Evolutionary conservation across 2,797 vertebrate genomes (phyloP).

Genomic region (Sebastolobus alascanus): DNA sequence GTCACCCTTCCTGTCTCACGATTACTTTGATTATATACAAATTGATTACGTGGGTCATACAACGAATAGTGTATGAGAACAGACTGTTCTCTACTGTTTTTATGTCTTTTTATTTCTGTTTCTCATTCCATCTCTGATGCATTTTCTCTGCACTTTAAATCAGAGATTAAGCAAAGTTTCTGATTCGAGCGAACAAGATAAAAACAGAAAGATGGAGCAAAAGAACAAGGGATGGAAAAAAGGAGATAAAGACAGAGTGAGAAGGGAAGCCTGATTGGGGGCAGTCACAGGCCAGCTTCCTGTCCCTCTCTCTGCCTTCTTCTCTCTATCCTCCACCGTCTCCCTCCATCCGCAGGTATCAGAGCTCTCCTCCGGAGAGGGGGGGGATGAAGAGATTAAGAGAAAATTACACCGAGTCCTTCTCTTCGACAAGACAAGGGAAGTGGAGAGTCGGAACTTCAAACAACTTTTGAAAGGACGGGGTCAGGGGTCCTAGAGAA

Average conservation of each 20-base stretch:
- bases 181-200: slow-evolving; percentile 26
- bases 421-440: slow-evolving; percentile 71
- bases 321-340: slow-evolving; percentile 1
- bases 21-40: background rate
- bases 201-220: slow-evolving; percentile 29
- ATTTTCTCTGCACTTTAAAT: slow-evolving; percentile 42
- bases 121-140: slow-evolving; percentile 9
- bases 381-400: slow-evolving; percentile 82
- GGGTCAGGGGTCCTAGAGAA: slow-evolving; percentile 55
- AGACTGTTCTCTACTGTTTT: slow-evolving; percentile 3
- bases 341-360: slow-evolving; percentile 63
- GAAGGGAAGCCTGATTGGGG: slow-evolving; percentile 73
- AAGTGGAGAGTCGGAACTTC: slow-evolving; percentile 73
- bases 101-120: slow-evolving; percentile 31
- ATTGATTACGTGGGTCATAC: background rate
- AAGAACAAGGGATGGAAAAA: slow-evolving; percentile 45
- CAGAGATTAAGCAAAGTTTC: slow-evolving; percentile 48
- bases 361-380: slow-evolving; percentile 58
- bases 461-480: slow-evolving; percentile 74
- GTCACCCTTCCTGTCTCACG: background rate
- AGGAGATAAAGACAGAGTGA: slow-evolving; percentile 44
- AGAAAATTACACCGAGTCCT: slow-evolving; percentile 77
- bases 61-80: background rate
- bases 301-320: slow-evolving; percentile 46
- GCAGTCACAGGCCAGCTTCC: slow-evolving; percentile 63